Evolutionary conservation across 2,113 vertebrate species (phyloP).

Genomic region (Rhinoderma darwinii): DNA sequence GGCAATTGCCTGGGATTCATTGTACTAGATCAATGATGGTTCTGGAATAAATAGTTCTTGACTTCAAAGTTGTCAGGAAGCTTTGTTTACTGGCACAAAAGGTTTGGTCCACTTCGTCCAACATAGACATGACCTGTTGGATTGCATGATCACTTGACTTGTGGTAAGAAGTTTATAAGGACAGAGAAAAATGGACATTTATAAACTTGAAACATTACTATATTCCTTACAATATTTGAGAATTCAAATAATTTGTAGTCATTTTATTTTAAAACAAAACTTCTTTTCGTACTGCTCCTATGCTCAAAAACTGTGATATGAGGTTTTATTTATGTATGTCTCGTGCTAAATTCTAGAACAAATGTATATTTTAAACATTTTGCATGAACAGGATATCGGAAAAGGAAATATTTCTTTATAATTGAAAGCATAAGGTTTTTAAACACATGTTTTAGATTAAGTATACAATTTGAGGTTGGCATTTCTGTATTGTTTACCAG

Average conservation of each 20-base stretch:
- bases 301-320: not conserved
- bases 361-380: slow-evolving; percentile 57
- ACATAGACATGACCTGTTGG: too few relatives aligned
- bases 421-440: slow-evolving; percentile 44
- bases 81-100: too few relatives aligned
- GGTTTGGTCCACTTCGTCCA: too few relatives aligned
- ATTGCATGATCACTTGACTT: too few relatives aligned
- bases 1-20: too few relatives aligned
- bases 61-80: too few relatives aligned
- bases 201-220: too few relatives aligned
- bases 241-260: not conserved
- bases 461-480: slow-evolving; percentile 43
- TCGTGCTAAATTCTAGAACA: slow-evolving; percentile 14
- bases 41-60: too few relatives aligned
- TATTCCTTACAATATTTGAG: not conserved
- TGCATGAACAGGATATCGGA: slow-evolving; percentile 48
- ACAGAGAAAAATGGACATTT: too few relatives aligned
- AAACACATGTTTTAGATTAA: slow-evolving; percentile 52
- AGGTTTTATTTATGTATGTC: slow-evolving; percentile 37
- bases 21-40: too few relatives aligned
- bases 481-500: slow-evolving; percentile 57
- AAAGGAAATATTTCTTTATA: slow-evolving; percentile 54
- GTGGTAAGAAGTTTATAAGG: too few relatives aligned
- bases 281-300: too few relatives aligned
- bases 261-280: not conserved